Evolutionary conservation across 2,888 invertebrate species (phyloP).

Genomic region (Leucania comma): DNA sequence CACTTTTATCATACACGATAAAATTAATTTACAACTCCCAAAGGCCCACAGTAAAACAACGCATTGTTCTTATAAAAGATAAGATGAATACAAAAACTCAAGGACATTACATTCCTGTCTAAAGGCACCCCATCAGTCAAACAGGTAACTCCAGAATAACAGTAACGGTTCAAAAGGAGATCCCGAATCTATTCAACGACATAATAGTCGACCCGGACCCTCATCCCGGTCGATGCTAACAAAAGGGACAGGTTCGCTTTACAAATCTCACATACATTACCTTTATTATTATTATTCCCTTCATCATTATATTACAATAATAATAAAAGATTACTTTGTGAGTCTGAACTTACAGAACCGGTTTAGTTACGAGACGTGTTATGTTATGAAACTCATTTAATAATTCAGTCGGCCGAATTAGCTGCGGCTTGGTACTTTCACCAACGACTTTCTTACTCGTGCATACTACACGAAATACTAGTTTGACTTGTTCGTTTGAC

Average conservation of each 20-base stretch:
- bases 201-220: constrained; percentile 74
- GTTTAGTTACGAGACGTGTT: constrained; percentile 83
- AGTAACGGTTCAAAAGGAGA: constrained; percentile 75
- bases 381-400: constrained; percentile 87
- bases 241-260: constrained; percentile 80
- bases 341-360: constrained; percentile 74
- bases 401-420: constrained; percentile 83
- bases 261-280: constrained; percentile 78
- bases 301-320: constrained; percentile 75
- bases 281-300: constrained; percentile 76
- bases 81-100: constrained; percentile 57
- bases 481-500: constrained; percentile 78
- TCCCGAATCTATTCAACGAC: constrained; percentile 77
- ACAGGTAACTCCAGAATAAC: constrained; percentile 77
- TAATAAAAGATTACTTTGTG: constrained; percentile 72
- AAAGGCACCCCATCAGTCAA: constrained; percentile 63
- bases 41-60: constrained; percentile 20
- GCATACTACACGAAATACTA: constrained; percentile 75
- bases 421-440: constrained; percentile 85
- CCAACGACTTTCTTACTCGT: constrained; percentile 84
- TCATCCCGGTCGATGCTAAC: constrained; percentile 72
- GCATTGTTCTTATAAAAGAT: constrained; percentile 33
- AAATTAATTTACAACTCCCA: constrained; percentile 36
- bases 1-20: constrained; percentile 30
- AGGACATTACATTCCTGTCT: constrained; percentile 63